Base-by-base conservation (phyloP, 2,797 vertebrate species). In the Odontamblyopus rebecca region DNA sequence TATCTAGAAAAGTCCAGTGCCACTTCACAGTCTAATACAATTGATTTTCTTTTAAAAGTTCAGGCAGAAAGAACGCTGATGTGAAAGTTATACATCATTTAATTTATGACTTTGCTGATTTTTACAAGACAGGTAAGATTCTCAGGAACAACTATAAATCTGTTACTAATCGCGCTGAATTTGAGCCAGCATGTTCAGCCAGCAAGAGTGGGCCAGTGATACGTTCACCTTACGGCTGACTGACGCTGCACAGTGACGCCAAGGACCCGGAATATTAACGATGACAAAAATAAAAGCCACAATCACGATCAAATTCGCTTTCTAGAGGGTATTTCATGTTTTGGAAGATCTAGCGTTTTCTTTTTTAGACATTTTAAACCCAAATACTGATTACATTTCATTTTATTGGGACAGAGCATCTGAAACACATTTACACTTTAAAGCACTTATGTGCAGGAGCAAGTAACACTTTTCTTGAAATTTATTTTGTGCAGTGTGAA, bases 1-100 rank as follows among this genome's bases (percentile, higher is more conserved):
- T 80, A 16, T 15, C 44, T 4, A 48, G 71, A 76, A 75, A 82
- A 80, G 75, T 67, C 23, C 23, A 23, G 23, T 23, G 23, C 23
- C 23, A 23, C 23, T 23, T 23, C 0, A 23, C 23, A 23, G 23
- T 23, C 23, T 23, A 23, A 23, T 23, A 23, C 23, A 23, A 23
- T 23, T 23, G 23, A 23, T 85, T 64, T 79, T 63, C 66, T 70
- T 68, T 73, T 76, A 65, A 53, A 67, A 71, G 76, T 69, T 66
- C 69, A 72, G 50, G 50, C 70, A 38, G 64, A 54, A 59, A 12
- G 68, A 51, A 5, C 6, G 51, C 50, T 62, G 70, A n/a, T 68
- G 69, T 79, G 72, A 78, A 78, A 65, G 68, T 87, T 29, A 48
- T 8, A 48, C 64, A 48, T n/a, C 4, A 38, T 2, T 41, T 23